phyloP scores from a whole-genome alignment of 1,140 invertebrate species.

The Drosophila pandora region DNA sequence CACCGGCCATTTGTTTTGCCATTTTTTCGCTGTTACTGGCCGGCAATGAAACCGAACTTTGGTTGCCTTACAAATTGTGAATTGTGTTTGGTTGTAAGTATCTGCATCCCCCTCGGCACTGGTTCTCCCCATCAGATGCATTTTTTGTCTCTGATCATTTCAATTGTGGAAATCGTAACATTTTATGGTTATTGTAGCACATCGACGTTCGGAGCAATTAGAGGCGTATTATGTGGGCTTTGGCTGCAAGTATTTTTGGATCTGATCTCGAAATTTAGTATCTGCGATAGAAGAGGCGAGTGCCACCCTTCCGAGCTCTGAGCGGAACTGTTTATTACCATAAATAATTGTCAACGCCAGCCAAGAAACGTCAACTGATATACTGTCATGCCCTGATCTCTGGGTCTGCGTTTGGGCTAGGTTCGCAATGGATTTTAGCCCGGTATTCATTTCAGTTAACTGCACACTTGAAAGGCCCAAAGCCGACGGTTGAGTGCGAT shows the following conservation, averaged over 20 bases:
- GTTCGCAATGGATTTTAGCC: conserved; percentile 21
- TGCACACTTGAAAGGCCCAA: conserved; percentile 73
- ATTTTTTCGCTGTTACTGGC: conserved; percentile 46
- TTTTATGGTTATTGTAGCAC: conserved; percentile 67
- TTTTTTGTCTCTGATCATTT: conserved; percentile 25
- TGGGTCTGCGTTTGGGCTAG: conserved; percentile 18
- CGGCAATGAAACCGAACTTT: conserved; percentile 61
- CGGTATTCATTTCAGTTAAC: conserved; percentile 75
- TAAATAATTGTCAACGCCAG: conserved; percentile 80
- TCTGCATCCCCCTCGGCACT: not conserved
- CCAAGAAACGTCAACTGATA: conserved; percentile 72
- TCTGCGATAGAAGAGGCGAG: conserved; percentile 34
- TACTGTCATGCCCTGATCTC: conserved; percentile 68
- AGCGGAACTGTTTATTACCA: conserved; percentile 80
- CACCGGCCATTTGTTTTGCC: conserved; percentile 76
- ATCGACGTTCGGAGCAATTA: conserved; percentile 62
- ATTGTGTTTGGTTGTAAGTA: conserved; percentile 24
- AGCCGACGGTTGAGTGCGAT: conserved; percentile 54
- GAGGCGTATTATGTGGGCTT: conserved; percentile 65
- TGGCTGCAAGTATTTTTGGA: conserved; percentile 6
- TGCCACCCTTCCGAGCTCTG: conserved; percentile 15
- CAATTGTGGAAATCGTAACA: conserved; percentile 44
- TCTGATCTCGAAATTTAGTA: conserved; percentile 46
- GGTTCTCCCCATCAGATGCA: not conserved
- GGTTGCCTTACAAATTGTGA: conserved; percentile 61